Evolutionary conservation across 64 coral and sea anemone species (phyloP), one percentile per base, ranked within the genome.

Genomic region (Stylophora pistillata): DNA sequence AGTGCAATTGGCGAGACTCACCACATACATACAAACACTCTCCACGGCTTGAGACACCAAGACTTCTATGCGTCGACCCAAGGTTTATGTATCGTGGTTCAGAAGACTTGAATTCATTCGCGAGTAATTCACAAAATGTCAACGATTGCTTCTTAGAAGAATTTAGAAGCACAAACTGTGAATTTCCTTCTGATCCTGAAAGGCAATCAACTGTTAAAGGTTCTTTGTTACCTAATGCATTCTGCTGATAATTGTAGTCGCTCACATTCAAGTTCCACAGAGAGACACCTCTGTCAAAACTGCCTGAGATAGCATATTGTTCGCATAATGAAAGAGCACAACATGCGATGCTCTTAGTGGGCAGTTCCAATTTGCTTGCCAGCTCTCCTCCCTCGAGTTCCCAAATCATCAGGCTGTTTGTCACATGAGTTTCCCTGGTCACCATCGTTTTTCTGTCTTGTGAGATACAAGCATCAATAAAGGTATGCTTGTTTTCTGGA

Each of bases 391-490:
- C 84, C 13, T 37, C 77, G 55, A 93, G 86, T 66, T 93, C 71
- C 91, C 91, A 93, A 16, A 93, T 26, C 31, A 93, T 29, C 1
- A 93, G 78, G 16, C 32, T 66, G 57, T 69, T 62, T 58, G 78
- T 74, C 11, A 93, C 53, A 29, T 93, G 78, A 14, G 58, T 76
- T 25, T 84, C 13, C 9, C 91, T 72, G 16, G 91, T 93, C 17
- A 93, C 78, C 70, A 93, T 63, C 53, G 32, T 63, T 34, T 54
- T 84, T 71, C 91, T 65, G 31, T 88, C 74, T 68, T 86, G 91
- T 52, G 91, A 89, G 64, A 75, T 81, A 69, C 71, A 89, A 14
- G 91, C 56, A 54, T 93, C 91, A 25, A 93, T 93, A 59, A 93
- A 93, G 9, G 71, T 89, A 13, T 89, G 47, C 0, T 71, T 75